Evolutionary conservation across 2,797 vertebrate species (phyloP).

Genomic region (Sebastolobus alascanus): DNA sequence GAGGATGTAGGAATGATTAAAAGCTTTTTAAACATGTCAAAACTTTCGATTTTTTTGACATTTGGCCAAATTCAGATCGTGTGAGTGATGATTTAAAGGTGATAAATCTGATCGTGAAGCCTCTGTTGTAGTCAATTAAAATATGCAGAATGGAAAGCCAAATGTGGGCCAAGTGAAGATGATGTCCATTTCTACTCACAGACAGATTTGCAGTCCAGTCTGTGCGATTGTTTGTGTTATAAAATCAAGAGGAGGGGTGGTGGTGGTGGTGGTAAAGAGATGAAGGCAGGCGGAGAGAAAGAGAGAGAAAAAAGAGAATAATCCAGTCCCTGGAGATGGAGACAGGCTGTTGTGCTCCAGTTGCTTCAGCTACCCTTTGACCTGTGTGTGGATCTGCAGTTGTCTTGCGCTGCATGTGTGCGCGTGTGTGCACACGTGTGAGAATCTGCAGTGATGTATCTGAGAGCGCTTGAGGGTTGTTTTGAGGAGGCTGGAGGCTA

Average conservation of each 20-base stretch:
- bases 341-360: conserved; percentile 67
- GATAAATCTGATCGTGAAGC: not conserved
- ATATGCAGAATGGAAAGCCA: conserved; percentile 8
- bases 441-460: conserved; percentile 10
- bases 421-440: not conserved
- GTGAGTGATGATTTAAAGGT: not conserved
- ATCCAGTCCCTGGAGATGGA: conserved; percentile 65
- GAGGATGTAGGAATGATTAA: not conserved
- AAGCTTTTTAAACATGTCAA: not conserved
- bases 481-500: conserved; percentile 14
- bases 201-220: conserved; percentile 12
- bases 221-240: conserved; percentile 23
- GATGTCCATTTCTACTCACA: conserved; percentile 17
- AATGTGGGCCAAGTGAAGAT: conserved; percentile 14
- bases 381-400: conserved; percentile 50
- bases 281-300: conserved; percentile 20
- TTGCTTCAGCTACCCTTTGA: conserved; percentile 71
- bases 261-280: conserved; percentile 11
- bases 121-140: not conserved
- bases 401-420: not conserved
- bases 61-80: not conserved
- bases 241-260: conserved; percentile 8
- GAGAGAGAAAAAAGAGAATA: conserved; percentile 34
- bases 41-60: not conserved
- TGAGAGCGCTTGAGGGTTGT: not conserved